phyloP scores from a whole-genome alignment of 2,113 vertebrate genomes.

The Hoplias malabaricus region DNA sequence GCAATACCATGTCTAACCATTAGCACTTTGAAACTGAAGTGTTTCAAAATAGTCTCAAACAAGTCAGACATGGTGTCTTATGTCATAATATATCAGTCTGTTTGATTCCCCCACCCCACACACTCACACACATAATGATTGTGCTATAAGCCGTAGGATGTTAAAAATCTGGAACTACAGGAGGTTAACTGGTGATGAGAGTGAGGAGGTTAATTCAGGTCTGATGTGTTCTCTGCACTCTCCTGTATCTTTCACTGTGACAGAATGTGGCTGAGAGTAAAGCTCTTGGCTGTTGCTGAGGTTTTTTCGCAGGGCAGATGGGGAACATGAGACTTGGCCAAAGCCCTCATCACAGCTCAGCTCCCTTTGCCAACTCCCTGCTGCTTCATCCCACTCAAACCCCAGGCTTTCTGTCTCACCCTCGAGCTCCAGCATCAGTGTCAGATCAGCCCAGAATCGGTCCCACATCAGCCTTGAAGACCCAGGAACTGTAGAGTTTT shows the following conservation, averaged over 20 bases:
- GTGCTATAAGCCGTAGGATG: no score
- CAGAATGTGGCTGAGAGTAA: background rate
- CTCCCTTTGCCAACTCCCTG: background rate
- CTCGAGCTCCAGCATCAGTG: no score
- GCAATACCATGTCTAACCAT: no score
- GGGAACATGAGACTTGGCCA: background rate
- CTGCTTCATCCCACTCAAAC: background rate
- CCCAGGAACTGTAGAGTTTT: background rate
- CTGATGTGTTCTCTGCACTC: background rate
- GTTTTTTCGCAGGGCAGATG: background rate
- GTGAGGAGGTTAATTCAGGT: background rate
- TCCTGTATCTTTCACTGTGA: background rate
- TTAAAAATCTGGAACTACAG: no score
- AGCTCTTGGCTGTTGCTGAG: background rate
- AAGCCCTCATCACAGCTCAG: conserved; percentile 3
- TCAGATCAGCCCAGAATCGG: no score
- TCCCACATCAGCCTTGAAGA: background rate
- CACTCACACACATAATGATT: no score
- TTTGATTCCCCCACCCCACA: no score
- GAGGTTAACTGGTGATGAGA: no score
- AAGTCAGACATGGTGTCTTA: no score
- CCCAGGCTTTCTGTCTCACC: background rate
- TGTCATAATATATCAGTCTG: no score
- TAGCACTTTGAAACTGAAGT: no score
- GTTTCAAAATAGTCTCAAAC: no score